A percentile compares a stretch with the other conserved stretches of the same genome.
These are phyloP conservation scores for Sterna hirundo DNA, from an alignment of 2,113 vertebrate genomes.

Conservation along the genomic window DNA sequence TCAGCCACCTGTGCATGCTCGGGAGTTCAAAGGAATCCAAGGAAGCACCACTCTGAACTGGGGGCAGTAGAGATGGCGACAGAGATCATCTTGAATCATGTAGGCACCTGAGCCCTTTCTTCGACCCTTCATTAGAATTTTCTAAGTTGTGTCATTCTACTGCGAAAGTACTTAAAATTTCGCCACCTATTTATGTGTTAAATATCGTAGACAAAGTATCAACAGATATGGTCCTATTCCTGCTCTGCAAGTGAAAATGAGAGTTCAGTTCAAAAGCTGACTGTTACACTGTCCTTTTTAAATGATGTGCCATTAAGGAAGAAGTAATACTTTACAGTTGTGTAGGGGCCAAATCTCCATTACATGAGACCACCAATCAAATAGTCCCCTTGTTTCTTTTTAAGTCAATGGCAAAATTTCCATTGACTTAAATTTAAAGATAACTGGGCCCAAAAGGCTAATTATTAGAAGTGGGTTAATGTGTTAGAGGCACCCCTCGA, in stretches of 20 bases:
- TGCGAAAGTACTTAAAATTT: neutral
- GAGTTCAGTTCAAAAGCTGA: neutral
- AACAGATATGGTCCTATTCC: neutral
- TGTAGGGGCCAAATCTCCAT: neutral
- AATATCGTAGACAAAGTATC: neutral
- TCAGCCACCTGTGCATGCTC: neutral
- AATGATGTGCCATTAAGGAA: neutral
- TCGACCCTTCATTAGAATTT: neutral
- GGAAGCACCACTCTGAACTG: neutral
- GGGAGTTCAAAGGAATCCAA: neutral
- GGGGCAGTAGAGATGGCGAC: neutral
- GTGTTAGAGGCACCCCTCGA: neutral
- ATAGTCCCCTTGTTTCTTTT: neutral
- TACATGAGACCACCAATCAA: neutral
- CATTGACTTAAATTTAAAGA: neutral
- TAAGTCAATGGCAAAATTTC: neutral
- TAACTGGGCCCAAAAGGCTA: neutral
- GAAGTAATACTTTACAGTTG: neutral
- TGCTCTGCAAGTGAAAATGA: neutral
- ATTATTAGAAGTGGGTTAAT: neutral
- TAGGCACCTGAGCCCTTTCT: neutral
- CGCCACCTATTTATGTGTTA: neutral
- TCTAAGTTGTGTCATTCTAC: neutral
- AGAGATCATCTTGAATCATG: neutral
- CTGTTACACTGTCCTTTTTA: neutral